Base-by-base conservation (phyloP, 2,888 invertebrate species). In the Drosophila stalkeri region DNA sequence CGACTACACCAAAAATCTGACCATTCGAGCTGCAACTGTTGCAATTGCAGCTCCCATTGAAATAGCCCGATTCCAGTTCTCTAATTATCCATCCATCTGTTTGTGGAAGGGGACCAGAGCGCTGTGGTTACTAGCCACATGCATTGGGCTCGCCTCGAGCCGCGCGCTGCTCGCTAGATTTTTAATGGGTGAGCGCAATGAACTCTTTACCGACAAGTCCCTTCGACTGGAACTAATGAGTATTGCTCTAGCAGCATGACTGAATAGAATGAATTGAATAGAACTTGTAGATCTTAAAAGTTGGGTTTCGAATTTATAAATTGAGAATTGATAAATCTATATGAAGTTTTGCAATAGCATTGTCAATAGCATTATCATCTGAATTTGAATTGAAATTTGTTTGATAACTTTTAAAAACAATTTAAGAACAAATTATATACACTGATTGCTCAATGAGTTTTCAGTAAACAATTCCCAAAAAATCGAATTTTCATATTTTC, bases 181-280 rank as follows among this genome's bases (percentile, higher is more conserved):
- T 69, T 44, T 16, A 54, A 49, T 51, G 55, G 59, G 16, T 54
- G 70, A 66, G 82, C 78, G 31, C 82, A 82, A 44, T 64, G 77
- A 82, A 80, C 84, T 81, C 77, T 79, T 78, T 70, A n/a, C 27
- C 59, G 64, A 64, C 46, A 76, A 66, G 65, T 72, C 65, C 52
- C 56, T 41, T 90, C 86, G 72, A 66, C 55, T 90, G 84, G 89
- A 90, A 85, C 89, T 85, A 85, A 85, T 85, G 86, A 57, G 27
- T 64, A 47, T 64, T 86, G 62, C 63, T 70, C 44, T 55, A 71
- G 54, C 64, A 57, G 23, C 55, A 31, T 78, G 72, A 69, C 66
- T 69, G 69, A 52, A 59, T 70, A 31, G 18, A 52, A 46, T 69
- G 69, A 52, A 59, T 70, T 35, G 18, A 52, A 46, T 55, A 37